phyloP scores from a whole-genome alignment of 2,797 vertebrate species.

The Otolemur crassicaudatus region DNA sequence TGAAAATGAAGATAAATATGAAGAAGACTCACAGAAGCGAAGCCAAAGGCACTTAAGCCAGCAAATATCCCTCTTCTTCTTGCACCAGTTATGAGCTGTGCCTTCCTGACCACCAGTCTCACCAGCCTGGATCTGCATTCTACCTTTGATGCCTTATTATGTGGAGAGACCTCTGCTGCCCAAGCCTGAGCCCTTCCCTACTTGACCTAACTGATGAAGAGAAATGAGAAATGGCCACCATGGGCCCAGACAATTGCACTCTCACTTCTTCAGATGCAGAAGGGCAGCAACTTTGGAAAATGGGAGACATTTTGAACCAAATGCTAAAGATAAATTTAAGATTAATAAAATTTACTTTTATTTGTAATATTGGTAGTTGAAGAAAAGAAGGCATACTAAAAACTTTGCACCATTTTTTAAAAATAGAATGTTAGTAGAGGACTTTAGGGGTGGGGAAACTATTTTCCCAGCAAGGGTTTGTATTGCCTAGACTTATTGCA shows the following conservation, averaged over 20 bases:
- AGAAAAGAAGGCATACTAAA: not conserved
- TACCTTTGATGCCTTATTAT: not conserved
- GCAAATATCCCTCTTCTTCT: not conserved
- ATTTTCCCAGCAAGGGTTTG: not conserved
- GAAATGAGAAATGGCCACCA: not conserved
- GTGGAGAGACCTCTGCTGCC: not conserved
- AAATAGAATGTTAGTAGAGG: not conserved
- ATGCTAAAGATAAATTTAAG: conserved; percentile 15
- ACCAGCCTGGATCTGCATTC: not conserved
- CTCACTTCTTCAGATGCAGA: not conserved
- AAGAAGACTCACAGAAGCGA: not conserved
- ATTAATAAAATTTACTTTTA: conserved; percentile 45
- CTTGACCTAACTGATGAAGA: not conserved
- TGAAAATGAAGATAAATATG: not conserved
- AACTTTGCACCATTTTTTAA: not conserved
- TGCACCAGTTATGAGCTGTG: not conserved
- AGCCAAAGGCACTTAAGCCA: not conserved
- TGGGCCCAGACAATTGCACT: not conserved
- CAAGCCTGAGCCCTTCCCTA: not conserved
- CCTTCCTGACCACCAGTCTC: not conserved
- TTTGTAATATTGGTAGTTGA: not conserved
- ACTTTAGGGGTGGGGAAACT: not conserved
- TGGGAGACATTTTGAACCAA: not conserved
- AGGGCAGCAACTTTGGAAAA: not conserved
- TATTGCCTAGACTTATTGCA: not conserved